Evolutionary conservation across 2,888 invertebrate genomes (phyloP).

Genomic region (Trachelus troglodyta): DNA sequence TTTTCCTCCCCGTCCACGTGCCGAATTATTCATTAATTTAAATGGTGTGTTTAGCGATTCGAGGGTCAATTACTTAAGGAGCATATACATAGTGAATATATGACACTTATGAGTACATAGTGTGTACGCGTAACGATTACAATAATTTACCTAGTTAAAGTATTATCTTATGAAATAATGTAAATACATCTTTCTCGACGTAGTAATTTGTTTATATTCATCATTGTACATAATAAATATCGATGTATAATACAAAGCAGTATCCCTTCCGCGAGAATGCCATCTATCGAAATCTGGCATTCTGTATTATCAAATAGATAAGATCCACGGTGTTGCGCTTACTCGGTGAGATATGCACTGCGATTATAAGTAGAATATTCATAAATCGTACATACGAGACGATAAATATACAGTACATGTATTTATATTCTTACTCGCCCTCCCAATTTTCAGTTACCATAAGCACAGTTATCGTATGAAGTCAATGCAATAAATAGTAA

Average conservation of each 20-base stretch:
- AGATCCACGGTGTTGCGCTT: slow-evolving; percentile 15
- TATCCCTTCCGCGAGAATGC: slow-evolving; percentile 42
- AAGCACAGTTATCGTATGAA: not conserved
- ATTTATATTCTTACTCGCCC: slow-evolving; percentile 20
- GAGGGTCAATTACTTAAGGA: not conserved
- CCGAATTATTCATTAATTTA: not conserved
- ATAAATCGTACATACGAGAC: slow-evolving; percentile 11
- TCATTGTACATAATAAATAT: slow-evolving; percentile 40
- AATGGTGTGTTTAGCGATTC: not conserved
- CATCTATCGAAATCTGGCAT: slow-evolving; percentile 32
- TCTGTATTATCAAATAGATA: not conserved
- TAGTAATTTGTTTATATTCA: slow-evolving; percentile 31
- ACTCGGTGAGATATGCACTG: slow-evolving; percentile 21
- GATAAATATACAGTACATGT: slow-evolving; percentile 24
- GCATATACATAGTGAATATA: not conserved
- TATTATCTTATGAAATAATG: slow-evolving; percentile 37
- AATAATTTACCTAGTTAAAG: slow-evolving; percentile 26
- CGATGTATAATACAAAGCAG: slow-evolving; percentile 39
- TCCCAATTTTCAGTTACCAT: not conserved
- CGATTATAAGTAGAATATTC: not conserved
- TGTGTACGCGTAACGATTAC: not conserved
- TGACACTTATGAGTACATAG: not conserved
- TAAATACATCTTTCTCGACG: slow-evolving; percentile 39
- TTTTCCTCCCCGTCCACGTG: not conserved
- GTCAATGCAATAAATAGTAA: not conserved